Conservation (phyloP, 1,140 invertebrate species). For the Palaemon carinicauda region DNA sequence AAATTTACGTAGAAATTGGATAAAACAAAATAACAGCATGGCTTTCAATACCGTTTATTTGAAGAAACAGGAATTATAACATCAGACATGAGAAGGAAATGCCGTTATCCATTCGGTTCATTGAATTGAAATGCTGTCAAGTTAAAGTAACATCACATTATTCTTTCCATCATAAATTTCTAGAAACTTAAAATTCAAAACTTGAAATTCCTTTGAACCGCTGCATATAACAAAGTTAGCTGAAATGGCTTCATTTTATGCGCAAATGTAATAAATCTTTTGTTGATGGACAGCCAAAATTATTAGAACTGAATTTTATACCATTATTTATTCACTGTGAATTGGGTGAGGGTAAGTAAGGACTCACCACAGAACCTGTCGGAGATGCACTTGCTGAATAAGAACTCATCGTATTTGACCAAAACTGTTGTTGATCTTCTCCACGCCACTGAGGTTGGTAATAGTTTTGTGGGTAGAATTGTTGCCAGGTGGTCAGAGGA, state of each 20-base stretch:
- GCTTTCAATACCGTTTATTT: too few relatives aligned
- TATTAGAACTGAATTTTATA: too few relatives aligned
- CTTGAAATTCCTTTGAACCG: too few relatives aligned
- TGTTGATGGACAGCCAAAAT: too few relatives aligned
- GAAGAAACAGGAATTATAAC: constrained; percentile 3
- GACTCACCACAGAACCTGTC: constrained; percentile 8
- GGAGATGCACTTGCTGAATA: constrained; percentile 2
- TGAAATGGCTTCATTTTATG: too few relatives aligned
- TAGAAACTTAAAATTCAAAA: too few relatives aligned
- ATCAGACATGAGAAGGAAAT: neutral
- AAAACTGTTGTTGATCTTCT: constrained; percentile 7
- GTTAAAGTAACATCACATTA: neutral
- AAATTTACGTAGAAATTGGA: too few relatives aligned
- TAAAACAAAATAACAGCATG: too few relatives aligned
- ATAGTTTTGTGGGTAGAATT: constrained; percentile 6
- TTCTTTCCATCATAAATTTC: constrained; percentile 6
- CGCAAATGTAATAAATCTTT: too few relatives aligned
- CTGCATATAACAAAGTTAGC: too few relatives aligned
- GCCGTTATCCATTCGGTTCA: neutral
- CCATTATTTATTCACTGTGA: too few relatives aligned
- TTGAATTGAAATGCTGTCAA: constrained; percentile 7
- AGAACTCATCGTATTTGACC: neutral
- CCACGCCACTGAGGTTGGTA: too few relatives aligned
- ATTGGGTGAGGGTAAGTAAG: neutral
- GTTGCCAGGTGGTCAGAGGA: constrained; percentile 1